These are phyloP conservation scores for Pteropus alecto DNA, from an alignment of 2,113 vertebrate genomes.

Conservation along the genomic window DNA sequence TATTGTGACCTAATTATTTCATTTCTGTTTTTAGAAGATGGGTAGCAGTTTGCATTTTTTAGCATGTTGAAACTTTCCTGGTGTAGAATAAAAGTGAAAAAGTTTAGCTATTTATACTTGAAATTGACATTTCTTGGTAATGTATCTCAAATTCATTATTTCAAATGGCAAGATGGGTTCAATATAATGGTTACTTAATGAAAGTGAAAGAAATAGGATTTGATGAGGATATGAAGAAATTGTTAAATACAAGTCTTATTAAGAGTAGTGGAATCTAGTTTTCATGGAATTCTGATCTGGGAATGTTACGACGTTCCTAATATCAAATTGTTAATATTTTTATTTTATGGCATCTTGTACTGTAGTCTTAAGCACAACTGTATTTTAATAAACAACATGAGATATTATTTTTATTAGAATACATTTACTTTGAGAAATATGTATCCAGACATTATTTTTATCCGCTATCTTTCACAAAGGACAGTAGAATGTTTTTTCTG, in stretches of 20 bases:
- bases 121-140: neutral
- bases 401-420: neutral
- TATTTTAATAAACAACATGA: neutral
- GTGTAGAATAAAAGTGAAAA: conserved; percentile 2
- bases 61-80: conserved; percentile 12
- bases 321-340: neutral
- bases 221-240: neutral
- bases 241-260: neutral
- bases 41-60: conserved; percentile 15
- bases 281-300: neutral
- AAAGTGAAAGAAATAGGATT: neutral
- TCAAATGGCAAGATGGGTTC: neutral
- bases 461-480: neutral
- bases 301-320: neutral
- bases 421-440: neutral
- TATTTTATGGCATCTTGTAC: neutral
- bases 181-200: neutral
- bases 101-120: neutral
- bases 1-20: conserved; percentile 57
- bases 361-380: neutral
- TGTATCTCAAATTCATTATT: neutral
- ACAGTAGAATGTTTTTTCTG: neutral
- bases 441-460: neutral
- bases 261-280: neutral
- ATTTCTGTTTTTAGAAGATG: conserved; percentile 46